Conservation (phyloP, 53 echinoderm and acorn worm species). For the Luidia sarsii region DNA sequence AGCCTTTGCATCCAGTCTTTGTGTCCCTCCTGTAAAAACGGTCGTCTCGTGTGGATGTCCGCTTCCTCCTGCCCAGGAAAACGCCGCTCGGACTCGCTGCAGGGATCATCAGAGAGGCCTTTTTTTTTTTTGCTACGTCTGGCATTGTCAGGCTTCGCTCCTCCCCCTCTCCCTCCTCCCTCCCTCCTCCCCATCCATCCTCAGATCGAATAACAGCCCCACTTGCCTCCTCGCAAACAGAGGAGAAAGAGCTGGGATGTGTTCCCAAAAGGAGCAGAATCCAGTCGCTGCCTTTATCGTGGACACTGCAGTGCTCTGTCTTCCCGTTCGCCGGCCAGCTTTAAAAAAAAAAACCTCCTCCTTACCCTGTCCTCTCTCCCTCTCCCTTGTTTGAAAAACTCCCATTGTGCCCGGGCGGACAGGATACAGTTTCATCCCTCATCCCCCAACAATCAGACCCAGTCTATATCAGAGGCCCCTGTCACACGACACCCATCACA, state of each 20-base stretch:
- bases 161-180: too few relatives aligned
- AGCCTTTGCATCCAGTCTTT: too few relatives aligned
- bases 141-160: too few relatives aligned
- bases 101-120: too few relatives aligned
- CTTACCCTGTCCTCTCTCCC: conserved; percentile 9
- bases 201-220: conserved; percentile 33
- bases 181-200: too few relatives aligned
- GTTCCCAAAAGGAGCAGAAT: conserved; percentile 32
- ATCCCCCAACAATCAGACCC: neutral
- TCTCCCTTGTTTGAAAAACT: conserved; percentile 7
- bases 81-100: too few relatives aligned
- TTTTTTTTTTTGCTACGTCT: too few relatives aligned
- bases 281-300: conserved; percentile 20
- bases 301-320: too few relatives aligned
- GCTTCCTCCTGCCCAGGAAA: too few relatives aligned
- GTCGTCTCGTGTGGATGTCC: too few relatives aligned
- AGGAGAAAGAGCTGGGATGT: conserved; percentile 48
- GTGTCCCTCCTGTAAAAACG: too few relatives aligned
- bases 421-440: conserved; percentile 17
- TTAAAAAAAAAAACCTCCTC: neutral
- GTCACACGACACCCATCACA: conserved; percentile 36
- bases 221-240: conserved; percentile 58
- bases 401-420: conserved; percentile 23
- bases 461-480: neutral
- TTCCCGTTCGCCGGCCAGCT: too few relatives aligned